Evolutionary conservation across 2,113 vertebrate species (phyloP), one percentile per base, ranked within the genome.

Genomic region (Cephalopterus ornatus): DNA sequence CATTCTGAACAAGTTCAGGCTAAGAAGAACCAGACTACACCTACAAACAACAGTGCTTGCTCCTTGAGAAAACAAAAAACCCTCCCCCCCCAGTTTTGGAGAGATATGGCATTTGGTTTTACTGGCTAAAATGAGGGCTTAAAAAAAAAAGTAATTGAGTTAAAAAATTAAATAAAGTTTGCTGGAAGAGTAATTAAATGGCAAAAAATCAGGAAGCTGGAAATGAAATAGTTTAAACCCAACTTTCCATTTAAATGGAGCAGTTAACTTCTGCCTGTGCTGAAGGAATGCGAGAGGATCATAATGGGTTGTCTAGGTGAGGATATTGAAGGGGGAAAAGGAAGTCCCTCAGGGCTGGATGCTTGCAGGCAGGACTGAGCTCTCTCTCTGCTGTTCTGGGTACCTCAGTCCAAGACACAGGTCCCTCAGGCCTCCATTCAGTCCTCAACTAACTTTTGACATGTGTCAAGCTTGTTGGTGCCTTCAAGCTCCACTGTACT

Each of bases 31-130:
- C 42, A 96, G 33, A 37, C 7, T 35, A 42, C 20, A 8, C 6
- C 33, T 87, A 27, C 5, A 75, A 85, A 26, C 23, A 56, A 37
- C 11, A 62, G 47, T 28, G 16, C 46, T 71, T 49, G 8, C 13
- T 46, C 24, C 35, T 80, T 55, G 32, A 16, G 56, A 63, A 59
- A 83, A 89, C 9, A 26, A 86, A 85, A 89, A 85, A 62, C 0
- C 0, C n/a, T n/a, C n/a, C n/a, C n/a, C n/a, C n/a, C 0, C 15
- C 61, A 33, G 44, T 47, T 70, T 14, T 39, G 23, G 20, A 81
- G 52, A 65, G 27, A 81, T 61, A 80, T 13, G 17, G 28, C 13
- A 2, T 47, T 71, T 15, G 5, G n/a, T 63, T 53, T 56, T n/a
- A 37, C 27, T 49, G 44, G 42, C 15, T 75, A 46, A 71, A 81